phyloP scores from a whole-genome alignment of 2,888 invertebrate genomes.

The Euplagia quadripunctaria region DNA sequence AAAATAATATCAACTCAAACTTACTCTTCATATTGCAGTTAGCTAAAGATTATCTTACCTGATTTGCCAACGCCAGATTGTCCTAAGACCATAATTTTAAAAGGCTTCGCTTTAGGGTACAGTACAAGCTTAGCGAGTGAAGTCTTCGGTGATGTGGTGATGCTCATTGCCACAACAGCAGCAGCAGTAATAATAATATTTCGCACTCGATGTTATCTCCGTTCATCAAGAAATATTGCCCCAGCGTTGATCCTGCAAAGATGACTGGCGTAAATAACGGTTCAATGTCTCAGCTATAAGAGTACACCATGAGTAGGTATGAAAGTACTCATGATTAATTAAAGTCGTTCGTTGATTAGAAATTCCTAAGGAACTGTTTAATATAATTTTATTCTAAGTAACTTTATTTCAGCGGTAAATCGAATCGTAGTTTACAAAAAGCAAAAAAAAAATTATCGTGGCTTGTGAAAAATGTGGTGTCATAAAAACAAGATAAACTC shows the following conservation, averaged over 20 bases:
- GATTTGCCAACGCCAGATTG: conserved; percentile 95
- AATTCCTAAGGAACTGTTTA: too few relatives aligned
- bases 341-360: too few relatives aligned
- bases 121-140: conserved; percentile 90
- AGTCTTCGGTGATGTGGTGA: conserved; percentile 89
- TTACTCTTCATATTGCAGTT: background rate
- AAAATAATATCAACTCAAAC: background rate
- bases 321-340: background rate
- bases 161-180: conserved; percentile 62
- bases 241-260: conserved; percentile 5
- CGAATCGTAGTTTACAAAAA: too few relatives aligned
- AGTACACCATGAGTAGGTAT: background rate
- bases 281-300: background rate
- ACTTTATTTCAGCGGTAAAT: too few relatives aligned
- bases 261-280: background rate
- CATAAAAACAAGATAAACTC: too few relatives aligned
- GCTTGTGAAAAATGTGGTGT: too few relatives aligned
- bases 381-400: too few relatives aligned
- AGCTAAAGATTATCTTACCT: conserved; percentile 82
- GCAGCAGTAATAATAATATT: conserved; percentile 48
- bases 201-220: conserved; percentile 19
- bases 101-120: conserved; percentile 89
- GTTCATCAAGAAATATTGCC: conserved; percentile 25
- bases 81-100: conserved; percentile 93
- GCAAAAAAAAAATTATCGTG: too few relatives aligned